phyloP scores from a whole-genome alignment of 2,888 invertebrate species.

The Philopedon plagiatum region DNA sequence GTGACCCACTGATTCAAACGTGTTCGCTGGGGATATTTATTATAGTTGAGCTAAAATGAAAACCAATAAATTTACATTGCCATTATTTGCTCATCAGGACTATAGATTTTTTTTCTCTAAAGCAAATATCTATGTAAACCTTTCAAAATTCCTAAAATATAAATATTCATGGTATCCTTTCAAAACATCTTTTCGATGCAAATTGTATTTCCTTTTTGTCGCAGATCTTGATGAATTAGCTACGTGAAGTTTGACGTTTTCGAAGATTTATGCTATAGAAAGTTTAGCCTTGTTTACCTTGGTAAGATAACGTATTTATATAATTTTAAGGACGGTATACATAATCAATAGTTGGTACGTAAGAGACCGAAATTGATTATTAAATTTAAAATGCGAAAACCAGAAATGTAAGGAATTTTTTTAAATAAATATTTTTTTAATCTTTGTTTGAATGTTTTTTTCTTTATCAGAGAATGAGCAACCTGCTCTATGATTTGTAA shows the following conservation, averaged over 20 bases:
- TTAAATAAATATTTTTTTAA: no score
- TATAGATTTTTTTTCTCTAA: slow-evolving; percentile 5
- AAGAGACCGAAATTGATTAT: no score
- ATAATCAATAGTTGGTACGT: no score
- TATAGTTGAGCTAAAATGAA: neutral
- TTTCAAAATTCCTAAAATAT: slow-evolving; percentile 10
- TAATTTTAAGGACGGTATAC: neutral
- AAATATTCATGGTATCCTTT: slow-evolving; percentile 33
- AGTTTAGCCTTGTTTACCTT: neutral
- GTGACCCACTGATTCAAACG: no score
- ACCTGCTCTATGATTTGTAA: no score
- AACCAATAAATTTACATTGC: neutral
- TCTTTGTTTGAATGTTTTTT: no score
- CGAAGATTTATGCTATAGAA: neutral
- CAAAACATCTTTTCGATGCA: slow-evolving; percentile 25
- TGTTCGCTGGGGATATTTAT: no score
- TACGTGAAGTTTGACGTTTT: slow-evolving; percentile 3
- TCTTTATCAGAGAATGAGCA: no score
- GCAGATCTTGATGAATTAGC: slow-evolving; percentile 33
- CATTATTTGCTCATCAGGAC: neutral
- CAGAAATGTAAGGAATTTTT: no score
- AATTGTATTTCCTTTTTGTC: slow-evolving; percentile 37
- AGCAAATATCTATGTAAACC: slow-evolving; percentile 11
- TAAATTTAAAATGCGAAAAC: no score
- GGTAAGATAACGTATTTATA: neutral